A percentile compares a stretch with the other conserved stretches of the same genome.
Conservation (phyloP, 1,140 invertebrate species). For the Eriocheir sinensis region DNA sequence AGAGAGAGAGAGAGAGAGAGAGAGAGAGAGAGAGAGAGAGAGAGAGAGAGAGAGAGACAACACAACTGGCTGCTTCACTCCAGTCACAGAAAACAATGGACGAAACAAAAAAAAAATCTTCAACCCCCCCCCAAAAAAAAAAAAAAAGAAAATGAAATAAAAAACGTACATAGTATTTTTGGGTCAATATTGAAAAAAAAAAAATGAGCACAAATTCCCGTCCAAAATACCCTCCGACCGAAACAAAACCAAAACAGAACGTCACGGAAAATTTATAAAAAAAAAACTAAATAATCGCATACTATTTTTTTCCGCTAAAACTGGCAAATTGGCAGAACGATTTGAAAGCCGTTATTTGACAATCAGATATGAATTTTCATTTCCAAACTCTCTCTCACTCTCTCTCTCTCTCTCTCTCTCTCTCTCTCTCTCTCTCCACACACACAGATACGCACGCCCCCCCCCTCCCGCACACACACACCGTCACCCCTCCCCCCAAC, state of each 20-base stretch:
- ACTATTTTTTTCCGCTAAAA: neutral
- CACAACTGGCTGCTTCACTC: neutral
- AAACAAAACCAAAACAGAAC: neutral
- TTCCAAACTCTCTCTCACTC: too few relatives aligned
- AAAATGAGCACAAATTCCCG: conserved; percentile 1
- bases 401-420: neutral
- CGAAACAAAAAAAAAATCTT: too few relatives aligned
- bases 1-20: too few relatives aligned
- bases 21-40: too few relatives aligned
- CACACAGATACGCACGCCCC: neutral
- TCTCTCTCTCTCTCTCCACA: neutral
- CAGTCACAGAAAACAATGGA: neutral
- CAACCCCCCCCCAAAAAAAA: too few relatives aligned
- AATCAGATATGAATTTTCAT: neutral
- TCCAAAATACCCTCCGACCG: neutral
- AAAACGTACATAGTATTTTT: too few relatives aligned
- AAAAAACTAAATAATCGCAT: neutral
- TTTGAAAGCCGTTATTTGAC: too few relatives aligned
- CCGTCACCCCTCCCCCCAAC: neutral
- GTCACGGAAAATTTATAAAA: too few relatives aligned
- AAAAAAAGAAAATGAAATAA: too few relatives aligned
- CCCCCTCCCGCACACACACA: neutral
- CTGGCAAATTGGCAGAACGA: too few relatives aligned
- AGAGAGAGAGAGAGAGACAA: neutral
- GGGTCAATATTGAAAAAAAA: too few relatives aligned